Conservation (phyloP, 2,113 vertebrate genomes). For the Gambusia affinis region DNA sequence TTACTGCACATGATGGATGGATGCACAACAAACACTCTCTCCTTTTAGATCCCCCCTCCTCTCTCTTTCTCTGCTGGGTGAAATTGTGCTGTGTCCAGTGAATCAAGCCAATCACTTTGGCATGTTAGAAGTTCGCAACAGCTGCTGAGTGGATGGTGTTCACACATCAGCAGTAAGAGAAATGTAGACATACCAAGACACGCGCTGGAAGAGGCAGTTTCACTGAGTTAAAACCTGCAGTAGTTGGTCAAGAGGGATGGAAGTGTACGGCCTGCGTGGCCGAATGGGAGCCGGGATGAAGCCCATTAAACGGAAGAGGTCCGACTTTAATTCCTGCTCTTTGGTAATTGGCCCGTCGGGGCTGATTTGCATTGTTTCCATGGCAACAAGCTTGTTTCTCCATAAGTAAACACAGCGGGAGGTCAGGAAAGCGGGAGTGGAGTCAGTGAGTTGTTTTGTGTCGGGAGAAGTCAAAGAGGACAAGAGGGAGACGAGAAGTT, state of each 20-base stretch:
- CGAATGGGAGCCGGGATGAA: slow-evolving; percentile 38
- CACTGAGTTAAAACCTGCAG: slow-evolving; percentile 17
- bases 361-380: slow-evolving; percentile 64
- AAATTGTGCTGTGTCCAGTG: slow-evolving; percentile 8
- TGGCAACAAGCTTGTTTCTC: slow-evolving; percentile 58
- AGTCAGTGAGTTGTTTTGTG: not conserved
- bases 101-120: slow-evolving; percentile 32
- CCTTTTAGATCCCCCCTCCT: not conserved
- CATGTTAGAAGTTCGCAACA: slow-evolving; percentile 18
- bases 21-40: not conserved
- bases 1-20: slow-evolving; percentile 32
- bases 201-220: slow-evolving; percentile 3
- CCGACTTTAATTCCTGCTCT: slow-evolving; percentile 62
- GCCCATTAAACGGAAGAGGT: slow-evolving; percentile 49
- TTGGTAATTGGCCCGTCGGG: slow-evolving; percentile 66
- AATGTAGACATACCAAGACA: not conserved
- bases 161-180: not conserved
- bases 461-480: slow-evolving; percentile 4
- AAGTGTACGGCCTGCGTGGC: slow-evolving; percentile 5
- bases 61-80: not conserved
- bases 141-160: slow-evolving; percentile 9
- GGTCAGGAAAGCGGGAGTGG: not conserved
- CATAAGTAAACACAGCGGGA: slow-evolving; percentile 38
- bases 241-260: slow-evolving; percentile 21
- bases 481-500: not conserved